These are phyloP conservation scores for Puntigrus tetrazona DNA, from an alignment of 2,113 vertebrate genomes.

Conservation along the genomic window DNA sequence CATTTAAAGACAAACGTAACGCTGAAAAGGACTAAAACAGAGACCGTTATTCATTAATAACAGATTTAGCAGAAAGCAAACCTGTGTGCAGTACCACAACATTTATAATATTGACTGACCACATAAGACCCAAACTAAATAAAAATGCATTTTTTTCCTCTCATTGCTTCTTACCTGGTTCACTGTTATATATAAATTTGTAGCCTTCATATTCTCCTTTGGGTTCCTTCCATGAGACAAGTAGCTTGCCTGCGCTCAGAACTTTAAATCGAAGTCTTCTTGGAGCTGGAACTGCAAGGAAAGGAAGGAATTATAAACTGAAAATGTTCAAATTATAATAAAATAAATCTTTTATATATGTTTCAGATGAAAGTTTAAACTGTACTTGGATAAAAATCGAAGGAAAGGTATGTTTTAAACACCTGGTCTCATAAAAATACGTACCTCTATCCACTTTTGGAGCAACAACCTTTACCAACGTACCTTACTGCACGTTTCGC, in stretches of 20 bases:
- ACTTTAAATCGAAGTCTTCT: constrained; percentile 76
- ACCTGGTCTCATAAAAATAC: too few relatives aligned
- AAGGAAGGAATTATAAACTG: constrained; percentile 12
- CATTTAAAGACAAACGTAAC: not conserved
- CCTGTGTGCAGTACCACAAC: not conserved
- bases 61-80: not conserved
- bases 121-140: not conserved
- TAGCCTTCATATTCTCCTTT: constrained; percentile 78
- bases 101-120: not conserved
- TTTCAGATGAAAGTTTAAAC: not conserved
- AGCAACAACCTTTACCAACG: too few relatives aligned
- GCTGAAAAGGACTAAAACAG: not conserved
- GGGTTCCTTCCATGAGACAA: constrained; percentile 76
- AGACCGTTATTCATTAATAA: not conserved
- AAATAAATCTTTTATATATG: not conserved
- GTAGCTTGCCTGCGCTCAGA: constrained; percentile 68
- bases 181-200: constrained; percentile 72
- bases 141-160: not conserved
- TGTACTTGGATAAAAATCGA: not conserved
- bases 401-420: not conserved
- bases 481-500: too few relatives aligned
- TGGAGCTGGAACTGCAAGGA: constrained; percentile 71
- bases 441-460: too few relatives aligned
- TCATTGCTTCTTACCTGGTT: constrained; percentile 67
- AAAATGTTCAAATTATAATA: not conserved